Percentiles rank a stretch among this genome's conserved stretches.
These are phyloP conservation scores for Arnoldichthys spilopterus DNA, from an alignment of 2,797 vertebrate genomes.

Conservation along the genomic window DNA sequence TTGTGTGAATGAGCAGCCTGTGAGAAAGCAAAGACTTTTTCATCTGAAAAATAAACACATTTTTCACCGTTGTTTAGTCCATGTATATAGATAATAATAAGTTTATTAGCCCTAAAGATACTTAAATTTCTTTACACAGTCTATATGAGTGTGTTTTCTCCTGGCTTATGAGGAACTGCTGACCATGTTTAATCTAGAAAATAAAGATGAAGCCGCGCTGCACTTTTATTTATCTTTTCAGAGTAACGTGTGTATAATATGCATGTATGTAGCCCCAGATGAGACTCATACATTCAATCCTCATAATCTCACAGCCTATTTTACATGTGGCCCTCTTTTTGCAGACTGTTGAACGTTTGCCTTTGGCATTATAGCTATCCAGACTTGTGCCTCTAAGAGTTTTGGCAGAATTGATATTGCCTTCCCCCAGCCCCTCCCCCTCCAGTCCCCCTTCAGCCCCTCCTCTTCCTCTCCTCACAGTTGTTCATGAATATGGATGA, in stretches of 20 bases:
- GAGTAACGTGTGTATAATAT: neutral
- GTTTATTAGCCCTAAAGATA: neutral
- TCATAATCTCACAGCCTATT: constrained; percentile 27
- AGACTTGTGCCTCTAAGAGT: constrained; percentile 72
- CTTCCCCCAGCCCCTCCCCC: constrained; percentile 63
- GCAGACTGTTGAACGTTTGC: constrained; percentile 69
- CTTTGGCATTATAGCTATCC: constrained; percentile 65
- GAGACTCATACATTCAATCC: constrained; percentile 1
- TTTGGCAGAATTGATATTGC: constrained; percentile 69
- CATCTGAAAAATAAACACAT: neutral
- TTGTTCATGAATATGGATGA: constrained; percentile 88
- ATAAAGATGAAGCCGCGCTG: constrained; percentile 12
- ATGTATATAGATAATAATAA: no score
- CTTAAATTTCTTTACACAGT: neutral
- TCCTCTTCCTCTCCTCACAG: constrained; percentile 73
- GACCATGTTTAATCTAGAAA: constrained; percentile 22
- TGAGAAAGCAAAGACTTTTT: neutral
- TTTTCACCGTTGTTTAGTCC: no score
- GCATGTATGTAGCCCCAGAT: neutral
- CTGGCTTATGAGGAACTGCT: neutral
- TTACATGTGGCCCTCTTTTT: constrained; percentile 71
- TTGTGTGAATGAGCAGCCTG: neutral
- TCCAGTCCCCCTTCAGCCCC: constrained; percentile 63
- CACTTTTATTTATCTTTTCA: neutral
- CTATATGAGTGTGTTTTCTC: constrained; percentile 11